A percentile compares a stretch with the other conserved stretches of the same genome.
Conservation (phyloP, 2,113 vertebrate genomes). For the chimpanzee (Pan troglodytes) region DNA sequence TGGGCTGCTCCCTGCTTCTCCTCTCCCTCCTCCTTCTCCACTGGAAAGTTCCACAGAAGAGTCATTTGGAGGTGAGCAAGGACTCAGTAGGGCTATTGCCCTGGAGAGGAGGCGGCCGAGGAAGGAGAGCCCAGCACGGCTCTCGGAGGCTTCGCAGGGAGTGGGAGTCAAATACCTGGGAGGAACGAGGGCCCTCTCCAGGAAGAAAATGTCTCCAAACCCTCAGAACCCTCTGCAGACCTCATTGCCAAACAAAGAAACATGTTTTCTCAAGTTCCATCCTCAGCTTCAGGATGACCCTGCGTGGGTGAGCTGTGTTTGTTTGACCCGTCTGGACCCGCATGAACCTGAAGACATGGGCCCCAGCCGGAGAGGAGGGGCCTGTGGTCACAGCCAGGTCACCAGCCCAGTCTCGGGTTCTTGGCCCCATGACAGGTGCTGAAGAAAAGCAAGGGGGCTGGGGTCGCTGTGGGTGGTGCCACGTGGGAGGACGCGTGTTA, state of each 20-base stretch:
- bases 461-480: neutral
- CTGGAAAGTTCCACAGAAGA: neutral
- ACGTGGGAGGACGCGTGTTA: no score
- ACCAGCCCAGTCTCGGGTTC: neutral
- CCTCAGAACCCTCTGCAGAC: neutral
- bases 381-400: rapidly evolving
- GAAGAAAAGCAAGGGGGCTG: neutral
- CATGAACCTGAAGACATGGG: rapidly evolving
- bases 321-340: neutral
- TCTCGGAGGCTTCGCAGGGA: neutral
- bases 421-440: neutral
- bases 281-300: neutral
- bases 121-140: neutral
- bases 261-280: neutral
- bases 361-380: rapidly evolving
- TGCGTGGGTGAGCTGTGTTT: rapidly evolving
- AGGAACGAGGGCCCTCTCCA: neutral
- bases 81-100: neutral
- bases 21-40: no score
- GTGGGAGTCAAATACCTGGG: neutral
- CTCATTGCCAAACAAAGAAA: neutral
- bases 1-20: neutral
- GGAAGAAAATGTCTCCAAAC: neutral
- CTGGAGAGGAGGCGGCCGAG: neutral
- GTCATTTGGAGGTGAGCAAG: neutral